Evolutionary conservation across 1,140 invertebrate genomes (phyloP).

Genomic region (Drosophila littoralis): DNA sequence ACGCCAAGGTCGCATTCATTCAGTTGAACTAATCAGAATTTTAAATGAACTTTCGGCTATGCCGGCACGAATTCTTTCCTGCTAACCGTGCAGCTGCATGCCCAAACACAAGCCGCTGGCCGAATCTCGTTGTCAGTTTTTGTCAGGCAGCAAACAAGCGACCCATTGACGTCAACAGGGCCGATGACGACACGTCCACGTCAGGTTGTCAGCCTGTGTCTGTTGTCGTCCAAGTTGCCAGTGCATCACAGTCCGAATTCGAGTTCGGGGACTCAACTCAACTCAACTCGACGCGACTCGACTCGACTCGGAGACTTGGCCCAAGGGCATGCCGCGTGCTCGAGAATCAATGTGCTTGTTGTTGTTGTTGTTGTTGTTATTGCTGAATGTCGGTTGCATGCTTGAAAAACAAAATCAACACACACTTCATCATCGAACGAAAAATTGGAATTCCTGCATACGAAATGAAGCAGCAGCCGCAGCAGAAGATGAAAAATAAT

Average conservation of each 20-base stretch:
- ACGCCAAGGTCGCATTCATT: conserved; percentile 53
- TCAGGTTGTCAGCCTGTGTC: conserved; percentile 65
- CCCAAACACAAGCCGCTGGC: too few relatives aligned
- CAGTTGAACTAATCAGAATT: conserved; percentile 60
- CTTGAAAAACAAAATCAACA: conserved; percentile 76
- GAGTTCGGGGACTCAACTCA: conserved; percentile 22
- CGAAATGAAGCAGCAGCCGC: conserved; percentile 65
- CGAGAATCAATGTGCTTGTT: conserved; percentile 43
- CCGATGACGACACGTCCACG: conserved; percentile 68
- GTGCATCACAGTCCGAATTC: conserved; percentile 2
- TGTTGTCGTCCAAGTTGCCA: conserved; percentile 23
- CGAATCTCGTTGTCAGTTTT: conserved; percentile 57
- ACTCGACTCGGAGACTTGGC: conserved; percentile 37
- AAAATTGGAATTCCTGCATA: conserved; percentile 83
- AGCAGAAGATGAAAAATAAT: conserved; percentile 49
- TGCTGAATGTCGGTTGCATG: conserved; percentile 49
- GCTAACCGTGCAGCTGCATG: neutral
- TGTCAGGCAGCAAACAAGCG: conserved; percentile 75
- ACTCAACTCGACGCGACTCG: conserved; percentile 1
- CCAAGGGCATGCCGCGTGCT: conserved; percentile 72
- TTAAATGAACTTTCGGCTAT: conserved; percentile 75
- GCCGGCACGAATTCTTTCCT: conserved; percentile 19
- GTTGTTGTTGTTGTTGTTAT: conserved; percentile 24
- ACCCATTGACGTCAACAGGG: conserved; percentile 69
- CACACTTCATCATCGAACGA: conserved; percentile 79